phyloP scores from a whole-genome alignment of 92 coral and sea anemone species.

The Porites cylindrica region DNA sequence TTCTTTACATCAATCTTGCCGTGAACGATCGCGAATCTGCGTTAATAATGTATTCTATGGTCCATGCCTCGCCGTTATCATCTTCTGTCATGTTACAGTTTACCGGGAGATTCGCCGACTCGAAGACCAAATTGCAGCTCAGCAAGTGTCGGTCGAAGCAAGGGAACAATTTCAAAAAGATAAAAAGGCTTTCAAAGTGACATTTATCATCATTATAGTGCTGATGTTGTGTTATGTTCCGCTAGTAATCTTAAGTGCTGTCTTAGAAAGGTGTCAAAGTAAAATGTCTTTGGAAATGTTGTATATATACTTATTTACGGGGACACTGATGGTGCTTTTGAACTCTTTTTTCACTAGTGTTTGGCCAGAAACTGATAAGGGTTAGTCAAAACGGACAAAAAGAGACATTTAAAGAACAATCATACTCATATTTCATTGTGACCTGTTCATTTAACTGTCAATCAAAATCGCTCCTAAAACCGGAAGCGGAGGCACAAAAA shows the following conservation, averaged over 20 bases:
- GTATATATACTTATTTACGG: not conserved
- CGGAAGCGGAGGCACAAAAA: no score
- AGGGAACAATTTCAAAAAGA: not conserved
- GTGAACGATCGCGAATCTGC: no score
- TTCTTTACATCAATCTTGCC: not conserved
- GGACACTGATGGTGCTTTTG: not conserved
- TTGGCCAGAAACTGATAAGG: no score
- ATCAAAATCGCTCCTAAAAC: no score
- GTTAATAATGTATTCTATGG: not conserved
- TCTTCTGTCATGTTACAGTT: constrained; percentile 1
- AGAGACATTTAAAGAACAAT: no score
- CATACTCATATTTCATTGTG: no score
- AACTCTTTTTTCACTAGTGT: not conserved
- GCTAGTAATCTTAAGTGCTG: not conserved
- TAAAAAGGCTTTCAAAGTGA: not conserved
- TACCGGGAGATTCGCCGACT: constrained; percentile 5
- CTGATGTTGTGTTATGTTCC: constrained; percentile 6
- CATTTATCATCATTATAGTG: not conserved
- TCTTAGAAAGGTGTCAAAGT: not conserved
- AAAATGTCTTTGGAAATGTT: not conserved
- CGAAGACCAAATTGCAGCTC: not conserved
- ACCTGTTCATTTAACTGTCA: no score
- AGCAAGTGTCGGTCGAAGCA: not conserved
- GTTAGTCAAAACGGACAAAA: no score
- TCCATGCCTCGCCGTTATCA: not conserved